Evolutionary conservation across 2,113 vertebrate species (phyloP), one percentile per base, ranked within the genome.

Genomic region (Trichechus manatus): DNA sequence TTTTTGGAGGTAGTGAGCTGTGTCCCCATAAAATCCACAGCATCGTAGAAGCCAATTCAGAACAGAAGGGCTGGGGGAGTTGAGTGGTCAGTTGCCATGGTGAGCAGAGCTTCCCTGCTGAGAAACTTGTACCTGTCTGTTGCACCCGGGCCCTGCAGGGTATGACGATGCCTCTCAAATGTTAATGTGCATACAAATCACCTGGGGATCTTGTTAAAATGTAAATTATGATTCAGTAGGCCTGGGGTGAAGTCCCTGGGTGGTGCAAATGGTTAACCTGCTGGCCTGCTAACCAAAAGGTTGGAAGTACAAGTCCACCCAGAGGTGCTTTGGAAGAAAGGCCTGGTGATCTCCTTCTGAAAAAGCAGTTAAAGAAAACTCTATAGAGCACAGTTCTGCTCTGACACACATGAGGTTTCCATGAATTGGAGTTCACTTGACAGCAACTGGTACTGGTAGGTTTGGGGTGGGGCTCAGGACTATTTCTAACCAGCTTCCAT

Each of bases 21-120:
- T 25, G 19, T 72, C 59, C 19, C 8, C 19, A 23, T 64, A 22
- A 75, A 56, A 53, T 33, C 47, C 47, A 47, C 47, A 83, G 31
- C 56, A 82, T 91, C 64, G n/a, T 53, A 63, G 68, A 82, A 36
- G 29, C 22, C 59, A 83, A 6, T 36, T 56, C 25, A 44, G 59
- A 95, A 68, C 17, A 89, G 31, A 63, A 27, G 47, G 29, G 8
- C 83, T 27, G 25, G n/a, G 72, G 68, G 92, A 36, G 39, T 17
- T 4, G 36, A 72, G 25, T 53, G 85, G 47, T 70, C 79, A 66
- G 47, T 95, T 96, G 74, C 68, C 72, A 70, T 89, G 29, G 68
- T 93, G 61, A 96, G 31, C 39, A 44, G 79, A 78, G 64, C 89
- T 29, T 91, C 47, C 63, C 47, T 87, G 39, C 53, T 59, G 87